Evolutionary conservation across 2,888 invertebrate genomes (phyloP).

Genomic region (Phoenoteleia sp.): DNA sequence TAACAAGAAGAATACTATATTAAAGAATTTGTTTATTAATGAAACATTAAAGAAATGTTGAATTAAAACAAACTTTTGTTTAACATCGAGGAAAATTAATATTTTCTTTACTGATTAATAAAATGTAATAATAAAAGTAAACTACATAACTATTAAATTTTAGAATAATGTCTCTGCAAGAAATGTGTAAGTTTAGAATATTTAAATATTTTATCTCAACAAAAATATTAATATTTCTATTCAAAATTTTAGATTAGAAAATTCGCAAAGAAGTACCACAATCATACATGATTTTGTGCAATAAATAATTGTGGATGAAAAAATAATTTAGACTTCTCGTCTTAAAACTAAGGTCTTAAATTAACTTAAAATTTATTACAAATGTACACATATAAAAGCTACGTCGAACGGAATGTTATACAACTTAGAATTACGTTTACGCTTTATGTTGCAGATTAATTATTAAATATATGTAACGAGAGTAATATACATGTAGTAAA

Average conservation of each 20-base stretch:
- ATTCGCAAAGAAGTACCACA: neutral
- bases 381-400: neutral
- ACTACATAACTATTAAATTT: too few species aligned
- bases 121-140: too few species aligned
- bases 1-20: too few species aligned
- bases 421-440: constrained; percentile 13
- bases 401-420: constrained; percentile 3
- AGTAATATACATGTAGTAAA: constrained; percentile 38
- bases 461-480: constrained; percentile 21
- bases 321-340: too few species aligned
- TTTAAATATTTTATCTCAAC: constrained; percentile 3
- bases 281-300: neutral
- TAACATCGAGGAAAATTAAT: neutral
- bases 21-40: too few species aligned
- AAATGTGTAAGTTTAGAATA: too few species aligned
- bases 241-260: neutral
- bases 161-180: too few species aligned
- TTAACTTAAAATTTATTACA: constrained; percentile 5
- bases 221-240: neutral
- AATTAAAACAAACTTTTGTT: too few species aligned
- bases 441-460: constrained; percentile 12
- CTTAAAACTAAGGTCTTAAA: too few species aligned
- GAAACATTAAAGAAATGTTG: too few species aligned
- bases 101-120: neutral
- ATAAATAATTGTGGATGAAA: too few species aligned